Conservation (phyloP, 2,797 vertebrate species). For the Neopelma chrysocephalum region DNA sequence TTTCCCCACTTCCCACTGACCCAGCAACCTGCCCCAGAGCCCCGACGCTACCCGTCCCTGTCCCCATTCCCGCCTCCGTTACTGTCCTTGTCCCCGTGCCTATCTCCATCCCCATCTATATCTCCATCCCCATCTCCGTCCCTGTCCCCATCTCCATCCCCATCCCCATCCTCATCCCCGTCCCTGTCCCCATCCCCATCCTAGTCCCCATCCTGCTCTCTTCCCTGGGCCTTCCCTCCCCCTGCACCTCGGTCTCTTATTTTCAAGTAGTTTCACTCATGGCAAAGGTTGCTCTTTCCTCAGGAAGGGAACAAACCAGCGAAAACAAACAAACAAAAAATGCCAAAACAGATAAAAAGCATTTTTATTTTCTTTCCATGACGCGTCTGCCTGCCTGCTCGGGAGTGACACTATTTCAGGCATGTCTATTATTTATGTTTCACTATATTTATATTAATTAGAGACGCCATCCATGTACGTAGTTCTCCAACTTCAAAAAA, state of each 20-base stretch:
- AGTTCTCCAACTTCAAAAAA: constrained; percentile 62
- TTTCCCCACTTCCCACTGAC: neutral
- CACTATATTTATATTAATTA: constrained; percentile 71
- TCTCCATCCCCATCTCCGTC: too few species aligned
- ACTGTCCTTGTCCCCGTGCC: neutral
- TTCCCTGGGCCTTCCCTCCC: neutral
- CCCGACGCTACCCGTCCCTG: too few species aligned
- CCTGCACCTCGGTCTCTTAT: neutral
- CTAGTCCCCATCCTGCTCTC: neutral
- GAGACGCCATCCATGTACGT: constrained; percentile 37
- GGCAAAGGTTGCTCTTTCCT: constrained; percentile 31
- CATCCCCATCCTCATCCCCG: neutral
- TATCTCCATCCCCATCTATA: neutral
- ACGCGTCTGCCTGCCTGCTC: constrained; percentile 7
- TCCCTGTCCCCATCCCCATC: neutral
- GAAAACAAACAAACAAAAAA: constrained; percentile 64
- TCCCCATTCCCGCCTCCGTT: neutral
- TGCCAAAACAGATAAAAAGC: constrained; percentile 56
- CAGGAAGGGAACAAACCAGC: constrained; percentile 11
- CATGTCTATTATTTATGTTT: constrained; percentile 72
- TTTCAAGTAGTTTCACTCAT: neutral
- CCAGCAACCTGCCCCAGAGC: neutral
- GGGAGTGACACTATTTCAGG: constrained; percentile 68
- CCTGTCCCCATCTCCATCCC: neutral
- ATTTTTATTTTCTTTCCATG: constrained; percentile 70